Base-by-base conservation (phyloP, 2,888 invertebrate species). In the Drosophila pseudotalamancana region DNA sequence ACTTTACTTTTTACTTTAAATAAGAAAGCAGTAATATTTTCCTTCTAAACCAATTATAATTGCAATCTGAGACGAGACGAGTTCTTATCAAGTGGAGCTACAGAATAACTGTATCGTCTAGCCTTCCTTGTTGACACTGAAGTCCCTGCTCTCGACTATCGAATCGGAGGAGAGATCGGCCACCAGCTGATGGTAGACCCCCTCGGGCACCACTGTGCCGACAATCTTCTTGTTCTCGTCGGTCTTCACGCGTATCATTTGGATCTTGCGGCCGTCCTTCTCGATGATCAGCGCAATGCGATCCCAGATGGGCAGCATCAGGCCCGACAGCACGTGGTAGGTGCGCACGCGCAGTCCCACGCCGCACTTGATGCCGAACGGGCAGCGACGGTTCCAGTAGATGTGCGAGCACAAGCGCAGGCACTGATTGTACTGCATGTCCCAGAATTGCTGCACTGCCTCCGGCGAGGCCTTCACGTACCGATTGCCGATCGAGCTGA, bases 271-370 rank as follows among this genome's bases (percentile, higher is more conserved):
- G 79, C 94, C 94, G 69, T 94, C 94, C 83, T 95, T 94, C 21
- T 96, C 94, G 63, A 99, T 93, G 71, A 97, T 95, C 57, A 94
- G 93, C 92, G 99, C 99, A 50, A 99, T 96, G 72, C 97, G 95
- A 88, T 97, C 95, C 99, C 99, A 99, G 61, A 99, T 98, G 43
- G 97, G 97, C 79, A 99, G 93, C 87, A 99, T 98, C 8, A 98
- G 97, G 42, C 99, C 99, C 60, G 97, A 94, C 46, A 99, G 94
- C 62, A 99, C 97, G 92, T 98, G 96, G 92, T 98, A 99, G 65
- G 96, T 96, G 82, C 99, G 94, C 76, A 96, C 94, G 37, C 99
- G 94, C 56, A 98, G 93, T 0, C 99, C 99, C 61, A 98, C 95
- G 92, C 99, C 98, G 92, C 99, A 99, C 79, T 95, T 95, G 66